Base-by-base conservation (phyloP, 2,113 vertebrate species). In the Dendrocopos noguchii region DNA sequence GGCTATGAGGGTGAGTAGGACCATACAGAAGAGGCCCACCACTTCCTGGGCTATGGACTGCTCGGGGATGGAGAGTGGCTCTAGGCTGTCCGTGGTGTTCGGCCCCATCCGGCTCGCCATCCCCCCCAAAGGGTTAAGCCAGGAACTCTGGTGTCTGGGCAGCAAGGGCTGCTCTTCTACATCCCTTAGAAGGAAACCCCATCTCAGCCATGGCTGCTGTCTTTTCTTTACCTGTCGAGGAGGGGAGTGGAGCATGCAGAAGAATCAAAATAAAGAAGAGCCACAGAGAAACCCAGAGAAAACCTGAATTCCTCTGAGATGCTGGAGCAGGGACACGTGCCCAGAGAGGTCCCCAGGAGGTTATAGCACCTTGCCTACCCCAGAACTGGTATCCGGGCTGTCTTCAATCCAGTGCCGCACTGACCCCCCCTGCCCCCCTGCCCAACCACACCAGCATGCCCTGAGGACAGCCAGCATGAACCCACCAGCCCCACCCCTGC, bases 21-120 rank as follows among this genome's bases (percentile, higher is more conserved):
- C 98, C 98, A 99, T 98, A 93, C 98, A 97, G 82, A 98, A 97
- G 59, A 99, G 97, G 63, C 98, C 98, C 44, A 98, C 75, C 80
- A 98, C 95, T 83, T 98, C 97, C 73, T 98, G 97, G 17, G 82
- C 86, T 8, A 91, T 78, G 27, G 97, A 95, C n/a, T 95, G 93
- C 72, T 96, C 87, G 0, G 97, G 96, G 47, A 97, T 15, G 3
- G 95, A 91, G 91, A 96, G 94, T 12, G 96, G 95, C 74, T 96
- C 95, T 7, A 93, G 57, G 18, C 92, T 57, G 39, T 93, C 87
- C 1, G 97, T 97, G 89, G 94, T 94, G 85, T 97, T 98, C 28
- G 89, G 90, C 81, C 72, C 90, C 0, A 1, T 94, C 80, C 0
- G 14, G 74, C 91, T 97, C 7, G 86, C 96, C 97, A 97, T 98